Evolutionary conservation across 2,113 vertebrate genomes (phyloP), one percentile per base, ranked within the genome.

Genomic region (Alces alces): DNA sequence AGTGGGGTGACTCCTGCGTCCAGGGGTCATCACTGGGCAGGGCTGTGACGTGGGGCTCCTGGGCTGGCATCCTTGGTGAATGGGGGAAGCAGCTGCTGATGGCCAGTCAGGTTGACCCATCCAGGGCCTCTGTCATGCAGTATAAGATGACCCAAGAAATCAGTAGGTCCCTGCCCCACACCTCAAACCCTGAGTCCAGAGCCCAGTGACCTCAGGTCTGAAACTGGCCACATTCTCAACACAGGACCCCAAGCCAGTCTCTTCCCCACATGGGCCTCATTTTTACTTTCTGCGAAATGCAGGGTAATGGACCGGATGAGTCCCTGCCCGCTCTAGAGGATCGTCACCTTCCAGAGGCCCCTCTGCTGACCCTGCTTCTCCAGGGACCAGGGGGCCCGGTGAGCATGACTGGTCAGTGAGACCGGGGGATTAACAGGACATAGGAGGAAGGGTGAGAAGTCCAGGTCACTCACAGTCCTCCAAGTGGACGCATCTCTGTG

Each of bases 381-480:
- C 17, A 50, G 57, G 78, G 78, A 14, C 45, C 80, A 30, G n/a
- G 47, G 45, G n/a, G 27, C 21, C 64, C 55, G 86, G 39, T 83
- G 87, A 39, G 87, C 7, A 16, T 10, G 33, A 86, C 14, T 28
- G n/a, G 73, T 50, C 50, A 39, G 6, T 2, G 21, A 58, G 30
- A 61, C 16, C 7, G 8, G 23, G 89, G 60, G 57, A 43, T 21
- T n/a, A 43, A 61, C 19, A 47, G 27, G 58, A 45, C 85, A 28
- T 5, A 50, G 0, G 5, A 76, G 43, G n/a, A 78, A 13, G 39
- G 76, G 43, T 28, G 58, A 66, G 50, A 96, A 58, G 13, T 4
- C n/a, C 43, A 5, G 43, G 92, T 78, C 45, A 99, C 99, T 99
- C 98, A 99, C 99, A 99, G 98, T 99, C 99, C 95, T 99, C 99